phyloP scores from a whole-genome alignment of 2,113 vertebrate species.

The Pelecanoides urinatrix region DNA sequence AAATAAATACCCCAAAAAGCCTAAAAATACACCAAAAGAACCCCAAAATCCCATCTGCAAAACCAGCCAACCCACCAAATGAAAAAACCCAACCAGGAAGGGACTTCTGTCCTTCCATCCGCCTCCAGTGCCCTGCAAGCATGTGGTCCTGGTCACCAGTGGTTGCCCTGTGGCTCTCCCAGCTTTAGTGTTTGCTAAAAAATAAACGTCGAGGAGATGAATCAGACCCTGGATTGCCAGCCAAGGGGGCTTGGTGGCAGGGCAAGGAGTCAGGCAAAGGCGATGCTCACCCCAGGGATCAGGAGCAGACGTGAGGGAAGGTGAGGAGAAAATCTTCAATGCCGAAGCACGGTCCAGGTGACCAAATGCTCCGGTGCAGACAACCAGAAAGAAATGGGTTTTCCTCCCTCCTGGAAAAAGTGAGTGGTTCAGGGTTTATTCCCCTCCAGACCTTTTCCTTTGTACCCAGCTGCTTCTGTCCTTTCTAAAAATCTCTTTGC shows the following conservation, averaged over 20 bases:
- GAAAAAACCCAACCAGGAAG: not conserved
- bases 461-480: not conserved
- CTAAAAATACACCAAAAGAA: not conserved
- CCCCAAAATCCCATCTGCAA: not conserved
- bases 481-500: not conserved
- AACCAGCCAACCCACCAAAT: not conserved
- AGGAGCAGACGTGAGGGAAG: not conserved
- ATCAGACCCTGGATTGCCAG: not conserved
- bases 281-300: not conserved
- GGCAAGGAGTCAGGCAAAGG: not conserved
- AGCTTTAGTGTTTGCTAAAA: not conserved
- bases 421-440: not conserved
- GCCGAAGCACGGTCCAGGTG: fast-evolving
- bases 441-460: not conserved
- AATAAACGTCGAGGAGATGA: not conserved
- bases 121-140: not conserved
- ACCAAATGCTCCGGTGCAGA: not conserved
- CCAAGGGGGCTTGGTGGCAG: not conserved
- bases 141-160: not conserved
- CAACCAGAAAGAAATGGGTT: not conserved
- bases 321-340: not conserved
- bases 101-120: not conserved
- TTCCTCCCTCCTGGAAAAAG: not conserved
- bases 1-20: not conserved
- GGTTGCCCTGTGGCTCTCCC: not conserved